Evolutionary conservation across 2,113 vertebrate genomes (phyloP).

Genomic region (cattle (Bos taurus)): ARS-UCD2.0 NC_037332.1:16455001-16455500

Average conservation of each 20-base stretch:
- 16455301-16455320: background rate
- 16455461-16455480: conserved; percentile 59
- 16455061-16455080: conserved; percentile 16
- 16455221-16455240: conserved; percentile 16
- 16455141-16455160: background rate
- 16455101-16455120: background rate
- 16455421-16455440: conserved; percentile 65
- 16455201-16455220: conserved; percentile 43
- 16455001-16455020: background rate
- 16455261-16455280: background rate
- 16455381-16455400: conserved; percentile 8
- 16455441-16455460: conserved; percentile 36
- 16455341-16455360: conserved; percentile 12
- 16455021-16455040: background rate
- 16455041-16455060: background rate
- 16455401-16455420: conserved; percentile 51
- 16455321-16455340: background rate
- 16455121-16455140: conserved; percentile 33
- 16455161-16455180: background rate
- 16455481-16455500: conserved; percentile 75
- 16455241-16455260: background rate
- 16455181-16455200: background rate
- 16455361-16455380: conserved; percentile 58
- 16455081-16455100: conserved; percentile 18
- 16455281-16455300: background rate